phyloP scores from a whole-genome alignment of 2,888 invertebrate genomes.

The Archips xylosteana region DNA sequence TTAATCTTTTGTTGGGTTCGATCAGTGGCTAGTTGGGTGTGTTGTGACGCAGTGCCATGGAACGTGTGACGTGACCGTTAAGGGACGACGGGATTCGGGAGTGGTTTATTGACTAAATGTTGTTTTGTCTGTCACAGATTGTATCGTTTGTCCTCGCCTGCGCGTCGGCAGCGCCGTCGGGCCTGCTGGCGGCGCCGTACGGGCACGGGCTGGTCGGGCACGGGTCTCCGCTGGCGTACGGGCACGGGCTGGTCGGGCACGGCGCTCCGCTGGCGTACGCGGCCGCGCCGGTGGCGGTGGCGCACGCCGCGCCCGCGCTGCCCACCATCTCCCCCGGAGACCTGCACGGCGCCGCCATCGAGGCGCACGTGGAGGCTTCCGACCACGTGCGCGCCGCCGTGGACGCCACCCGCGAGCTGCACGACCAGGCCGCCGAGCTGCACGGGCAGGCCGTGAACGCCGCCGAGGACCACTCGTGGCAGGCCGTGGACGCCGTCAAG shows the following conservation, averaged over 20 bases:
- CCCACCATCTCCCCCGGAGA: constrained; percentile 81
- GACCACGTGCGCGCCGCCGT: constrained; percentile 79
- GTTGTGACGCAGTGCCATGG: background rate
- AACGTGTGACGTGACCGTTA: background rate
- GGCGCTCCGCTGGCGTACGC: constrained; percentile 54
- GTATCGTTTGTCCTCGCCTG: constrained; percentile 80
- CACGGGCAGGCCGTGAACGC: constrained; percentile 80
- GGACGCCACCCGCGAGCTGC: constrained; percentile 74
- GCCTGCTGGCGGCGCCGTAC: constrained; percentile 46
- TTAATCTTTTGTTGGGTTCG: background rate
- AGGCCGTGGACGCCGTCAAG: constrained; percentile 77
- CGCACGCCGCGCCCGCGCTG: constrained; percentile 48
- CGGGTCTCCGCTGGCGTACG: constrained; percentile 55
- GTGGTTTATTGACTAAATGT: background rate
- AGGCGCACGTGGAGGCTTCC: constrained; percentile 77
- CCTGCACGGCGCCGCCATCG: constrained; percentile 76
- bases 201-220: constrained; percentile 54
- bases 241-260: constrained; percentile 54
- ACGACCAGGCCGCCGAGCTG: constrained; percentile 79
- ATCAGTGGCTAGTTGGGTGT: constrained; percentile 1
- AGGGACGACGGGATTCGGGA: background rate
- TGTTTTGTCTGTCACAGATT: constrained; percentile 74
- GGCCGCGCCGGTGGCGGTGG: constrained; percentile 53
- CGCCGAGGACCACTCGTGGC: constrained; percentile 81
- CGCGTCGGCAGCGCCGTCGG: constrained; percentile 48